These are phyloP conservation scores for Donacobius atricapilla DNA, from an alignment of 2,113 vertebrate genomes.

Conservation along the genomic window DNA sequence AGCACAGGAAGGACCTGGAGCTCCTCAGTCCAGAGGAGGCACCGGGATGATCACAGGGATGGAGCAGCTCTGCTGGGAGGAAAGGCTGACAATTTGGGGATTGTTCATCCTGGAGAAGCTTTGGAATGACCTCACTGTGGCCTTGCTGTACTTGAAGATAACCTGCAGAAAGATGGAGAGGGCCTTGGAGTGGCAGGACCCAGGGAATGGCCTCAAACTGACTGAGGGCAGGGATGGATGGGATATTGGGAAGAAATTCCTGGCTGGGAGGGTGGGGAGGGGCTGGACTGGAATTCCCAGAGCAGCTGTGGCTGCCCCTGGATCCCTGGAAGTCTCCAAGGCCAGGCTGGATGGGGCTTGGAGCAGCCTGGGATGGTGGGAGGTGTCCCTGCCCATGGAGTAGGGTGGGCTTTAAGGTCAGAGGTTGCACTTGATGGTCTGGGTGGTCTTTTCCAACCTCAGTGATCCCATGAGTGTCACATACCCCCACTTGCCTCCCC, in stretches of 20 bases:
- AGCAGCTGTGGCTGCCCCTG: not conserved
- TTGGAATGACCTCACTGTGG: rapidly evolving
- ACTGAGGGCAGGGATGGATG: rapidly evolving
- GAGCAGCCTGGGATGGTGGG: rapidly evolving
- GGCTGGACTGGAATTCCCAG: not conserved
- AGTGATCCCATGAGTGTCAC: rapidly evolving
- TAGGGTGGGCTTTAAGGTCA: not conserved
- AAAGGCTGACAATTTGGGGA: not conserved
- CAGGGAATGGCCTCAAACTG: not conserved
- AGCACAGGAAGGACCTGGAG: no score
- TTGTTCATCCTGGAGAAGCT: not conserved
- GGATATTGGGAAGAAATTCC: not conserved
- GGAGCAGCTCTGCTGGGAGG: not conserved
- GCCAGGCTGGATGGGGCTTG: not conserved
- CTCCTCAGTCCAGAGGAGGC: not conserved
- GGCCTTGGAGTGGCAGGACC: not conserved
- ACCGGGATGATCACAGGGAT: not conserved
- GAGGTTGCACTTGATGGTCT: no score
- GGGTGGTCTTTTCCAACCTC: not conserved
- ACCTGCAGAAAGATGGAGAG: not conserved
- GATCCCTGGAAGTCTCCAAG: not conserved
- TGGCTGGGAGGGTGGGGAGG: rapidly evolving
- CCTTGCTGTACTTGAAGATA: not conserved
- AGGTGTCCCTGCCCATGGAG: not conserved
- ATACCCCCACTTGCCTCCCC: not conserved